Base-by-base conservation (phyloP, 1,140 invertebrate species). In the Paracyclopina nana region DNA sequence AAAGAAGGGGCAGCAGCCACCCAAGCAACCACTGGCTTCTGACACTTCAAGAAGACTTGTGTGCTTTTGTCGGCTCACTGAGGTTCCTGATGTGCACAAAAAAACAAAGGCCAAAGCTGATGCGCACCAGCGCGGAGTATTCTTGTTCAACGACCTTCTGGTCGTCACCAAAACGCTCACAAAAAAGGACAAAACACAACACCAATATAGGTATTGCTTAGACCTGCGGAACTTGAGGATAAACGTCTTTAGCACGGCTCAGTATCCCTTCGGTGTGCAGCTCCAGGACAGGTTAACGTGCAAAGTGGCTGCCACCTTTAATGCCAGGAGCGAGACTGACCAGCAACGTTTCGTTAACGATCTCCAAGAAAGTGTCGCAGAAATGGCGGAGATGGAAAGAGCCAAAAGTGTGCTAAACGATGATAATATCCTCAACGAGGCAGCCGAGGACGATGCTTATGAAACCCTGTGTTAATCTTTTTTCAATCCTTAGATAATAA, bases 61-160 rank as follows among this genome's bases (percentile, higher is more conserved):
- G 9, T 99, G 95, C 67, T 98, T 97, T 68, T 98, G 94, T 64
- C 78, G 94, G 12, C 72, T 99, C 0, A 96, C 97, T 62, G 92
- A 98, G 68, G 91, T 99, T 54, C 78, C 82, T 5, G 92, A 98
- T 67, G 78, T 90, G 51, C 78, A 84, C 61, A 95, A 95, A 68
- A 91, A 91, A 63, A 92, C 98, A 62, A 74, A 88, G 28, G 79
- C 9, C n/a, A 27, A 45, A 6, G 22, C 83, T 0, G 88, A 86
- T 1, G 79, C 91, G 5, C 92, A 98, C 69, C 91, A 98, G 66
- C 73, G 94, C 57, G 94, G 98, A 72, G 87, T 98, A 34, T 98
- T 97, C 67, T 77, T 98, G 8, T 99, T 99, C 68, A 99, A 99
- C 66, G 94, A 99, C 66, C 68, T 97, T 49, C 73, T 99, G 55